Evolutionary conservation across 2,888 invertebrate species (phyloP), one percentile per base, ranked within the genome.

Genomic region (Digitonthophagus gazella): DNA sequence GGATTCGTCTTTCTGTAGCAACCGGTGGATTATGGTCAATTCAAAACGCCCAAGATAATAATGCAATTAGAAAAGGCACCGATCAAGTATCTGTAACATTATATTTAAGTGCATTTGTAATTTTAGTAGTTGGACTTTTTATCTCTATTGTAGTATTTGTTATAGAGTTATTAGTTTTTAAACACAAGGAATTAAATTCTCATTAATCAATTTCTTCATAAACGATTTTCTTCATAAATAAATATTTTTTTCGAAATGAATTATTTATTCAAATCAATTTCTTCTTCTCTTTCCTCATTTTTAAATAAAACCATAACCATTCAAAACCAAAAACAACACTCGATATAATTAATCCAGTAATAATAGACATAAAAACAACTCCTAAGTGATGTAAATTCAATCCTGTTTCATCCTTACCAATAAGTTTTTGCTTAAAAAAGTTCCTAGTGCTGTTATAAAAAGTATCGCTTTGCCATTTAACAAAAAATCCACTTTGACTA

Each of bases 401-500:
- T 2, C 55, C 54, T 20, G 28, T 58, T 3, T 69, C 11, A 14
- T 18, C 55, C 0, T 28, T 61, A 8, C 71, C 67, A n/a, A 64
- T 63, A 1, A 71, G 69, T 19, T n/a, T 61, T 5, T 5, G 16
- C 18, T 67, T n/a, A 15, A 65, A 22, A 15, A 57, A 20, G 8
- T 54, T 55, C 6, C 14, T 58, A 20, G 15, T 15, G n/a, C 63
- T 22, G 55, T 71, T 63, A 14, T 73, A 70, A 58, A 75, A 73
- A 57, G 76, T 75, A 18, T 74, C 71, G 28, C 73, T 70, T 61
- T 74, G 72, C 74, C 78, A 76, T 70, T 76, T 73, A 3, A 69
- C 19, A 1, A 78, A 71, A 6, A 79, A 68, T n/a, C 79, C 82
- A n/a, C 76, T 76, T 2, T 76, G 75, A n/a, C 75, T 74, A 3